Percentiles rank a stretch among this genome's conserved stretches.
Conservation (phyloP, 2,797 vertebrate genomes). For the Cossypha heuglini region DNA sequence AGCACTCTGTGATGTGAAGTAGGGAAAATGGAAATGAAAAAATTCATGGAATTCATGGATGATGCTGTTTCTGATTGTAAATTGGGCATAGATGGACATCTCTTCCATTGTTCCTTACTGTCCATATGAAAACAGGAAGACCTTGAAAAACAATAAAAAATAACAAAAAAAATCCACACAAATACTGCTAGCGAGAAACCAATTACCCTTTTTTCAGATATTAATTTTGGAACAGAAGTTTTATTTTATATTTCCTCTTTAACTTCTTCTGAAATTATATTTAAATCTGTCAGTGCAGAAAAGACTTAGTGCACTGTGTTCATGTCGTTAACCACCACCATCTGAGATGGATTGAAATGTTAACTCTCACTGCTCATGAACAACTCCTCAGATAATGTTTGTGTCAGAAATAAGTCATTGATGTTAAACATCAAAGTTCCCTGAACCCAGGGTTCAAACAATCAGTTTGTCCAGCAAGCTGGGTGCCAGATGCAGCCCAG, state of each 20-base stretch:
- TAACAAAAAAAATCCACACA: background rate
- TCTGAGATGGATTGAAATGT: background rate
- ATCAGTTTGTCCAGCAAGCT: background rate
- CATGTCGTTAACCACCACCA: background rate
- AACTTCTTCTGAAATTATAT: background rate
- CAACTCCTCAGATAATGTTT: background rate
- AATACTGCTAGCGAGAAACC: background rate
- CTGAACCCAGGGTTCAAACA: background rate
- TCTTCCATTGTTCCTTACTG: background rate
- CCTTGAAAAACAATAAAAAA: background rate
- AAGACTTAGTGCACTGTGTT: background rate
- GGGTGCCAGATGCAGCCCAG: background rate
- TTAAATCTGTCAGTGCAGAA: background rate
- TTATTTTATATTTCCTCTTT: background rate
- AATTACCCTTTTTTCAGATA: background rate
- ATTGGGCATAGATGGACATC: accelerated
- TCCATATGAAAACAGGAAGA: background rate
- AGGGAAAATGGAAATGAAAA: background rate
- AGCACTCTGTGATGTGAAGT: background rate
- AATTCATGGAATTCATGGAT: background rate
- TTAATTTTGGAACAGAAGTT: background rate
- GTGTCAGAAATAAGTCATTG: background rate
- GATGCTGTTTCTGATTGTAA: background rate
- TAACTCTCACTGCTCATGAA: background rate
- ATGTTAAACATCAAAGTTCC: background rate